phyloP scores from a whole-genome alignment of 2,888 invertebrate genomes.

The Noctuana brunneofusca region DNA sequence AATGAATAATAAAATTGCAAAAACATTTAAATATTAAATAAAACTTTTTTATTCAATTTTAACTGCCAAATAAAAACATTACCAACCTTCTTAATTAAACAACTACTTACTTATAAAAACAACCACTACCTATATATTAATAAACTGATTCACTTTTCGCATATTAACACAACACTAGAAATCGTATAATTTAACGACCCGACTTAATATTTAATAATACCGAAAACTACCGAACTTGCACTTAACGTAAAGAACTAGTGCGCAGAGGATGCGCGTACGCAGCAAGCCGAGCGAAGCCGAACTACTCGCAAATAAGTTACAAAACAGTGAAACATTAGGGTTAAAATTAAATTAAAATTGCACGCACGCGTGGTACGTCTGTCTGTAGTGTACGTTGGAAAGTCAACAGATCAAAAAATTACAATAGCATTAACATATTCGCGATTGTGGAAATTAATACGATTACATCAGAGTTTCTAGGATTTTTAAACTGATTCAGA shows the following conservation, averaged over 20 bases:
- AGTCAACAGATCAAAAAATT: conserved; percentile 29
- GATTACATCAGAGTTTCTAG: not conserved
- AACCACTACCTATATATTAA: not conserved
- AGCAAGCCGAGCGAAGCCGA: conserved; percentile 19
- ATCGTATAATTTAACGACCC: not conserved
- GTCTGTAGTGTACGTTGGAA: conserved; percentile 28
- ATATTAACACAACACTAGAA: not conserved
- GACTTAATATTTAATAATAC: not conserved
- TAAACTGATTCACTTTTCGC: not conserved
- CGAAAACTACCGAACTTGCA: not conserved
- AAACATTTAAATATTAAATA: too few relatives aligned
- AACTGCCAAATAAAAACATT: too few relatives aligned
- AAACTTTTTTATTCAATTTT: too few relatives aligned
- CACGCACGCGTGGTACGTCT: conserved; percentile 24
- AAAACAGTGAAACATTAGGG: conserved; percentile 15
- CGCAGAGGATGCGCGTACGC: conserved; percentile 26
- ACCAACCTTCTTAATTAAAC: too few relatives aligned
- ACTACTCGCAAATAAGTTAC: conserved; percentile 19
- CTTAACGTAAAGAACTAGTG: not conserved
- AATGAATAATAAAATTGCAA: too few relatives aligned
- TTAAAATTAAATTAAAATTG: conserved; percentile 21
- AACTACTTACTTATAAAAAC: not conserved
- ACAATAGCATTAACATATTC: conserved; percentile 27
- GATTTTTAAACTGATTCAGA: not conserved
- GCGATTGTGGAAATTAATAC: conserved; percentile 1